phyloP scores from a whole-genome alignment of 2,888 invertebrate species.

The Pedicia rivosa region DNA sequence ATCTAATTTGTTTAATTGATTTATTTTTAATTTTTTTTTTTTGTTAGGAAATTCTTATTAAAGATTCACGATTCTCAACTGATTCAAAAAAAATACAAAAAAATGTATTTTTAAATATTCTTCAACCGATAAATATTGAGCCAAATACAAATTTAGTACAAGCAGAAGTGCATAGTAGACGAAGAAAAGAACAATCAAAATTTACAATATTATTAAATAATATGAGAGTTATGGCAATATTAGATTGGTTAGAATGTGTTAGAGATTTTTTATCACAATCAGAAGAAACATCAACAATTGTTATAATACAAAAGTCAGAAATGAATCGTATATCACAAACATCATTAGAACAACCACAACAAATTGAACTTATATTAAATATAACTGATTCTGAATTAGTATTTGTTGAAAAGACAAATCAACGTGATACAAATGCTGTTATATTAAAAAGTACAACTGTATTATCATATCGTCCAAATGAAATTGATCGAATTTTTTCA shows the following conservation, averaged over 20 bases:
- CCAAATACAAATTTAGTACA: constrained; percentile 39
- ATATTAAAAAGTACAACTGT: constrained; percentile 87
- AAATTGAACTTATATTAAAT: constrained; percentile 69
- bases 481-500: constrained; percentile 57
- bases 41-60: constrained; percentile 36
- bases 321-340: neutral
- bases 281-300: constrained; percentile 25
- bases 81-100: constrained; percentile 22
- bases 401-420: constrained; percentile 77
- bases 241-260: constrained; percentile 85
- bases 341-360: constrained; percentile 9
- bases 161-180: constrained; percentile 60
- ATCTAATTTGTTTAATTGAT: too few species aligned
- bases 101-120: constrained; percentile 78
- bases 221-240: constrained; percentile 83
- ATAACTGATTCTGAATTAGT: constrained; percentile 92
- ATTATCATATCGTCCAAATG: constrained; percentile 56
- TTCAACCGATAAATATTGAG: constrained; percentile 55
- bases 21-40: too few species aligned
- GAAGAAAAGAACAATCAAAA: constrained; percentile 47
- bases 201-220: constrained; percentile 85
- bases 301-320: neutral
- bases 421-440: constrained; percentile 83
- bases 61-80: constrained; percentile 19
- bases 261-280: constrained; percentile 56